Percentiles rank a stretch among this genome's conserved stretches.
phyloP scores from a whole-genome alignment of 2,797 vertebrate genomes.

The Melanogrammus aeglefinus region DNA sequence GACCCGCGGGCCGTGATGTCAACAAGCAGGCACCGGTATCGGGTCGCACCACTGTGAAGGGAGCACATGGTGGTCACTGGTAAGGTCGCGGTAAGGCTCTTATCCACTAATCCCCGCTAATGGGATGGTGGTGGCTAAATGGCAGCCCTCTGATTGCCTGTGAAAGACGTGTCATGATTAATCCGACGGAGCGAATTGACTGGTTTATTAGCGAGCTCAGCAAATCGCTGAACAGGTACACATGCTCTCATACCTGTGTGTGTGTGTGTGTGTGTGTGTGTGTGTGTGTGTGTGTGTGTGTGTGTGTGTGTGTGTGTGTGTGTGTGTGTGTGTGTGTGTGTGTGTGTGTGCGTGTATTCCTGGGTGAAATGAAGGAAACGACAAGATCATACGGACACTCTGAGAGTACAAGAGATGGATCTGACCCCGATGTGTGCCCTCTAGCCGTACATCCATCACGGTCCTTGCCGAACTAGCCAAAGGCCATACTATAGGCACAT shows the following conservation, averaged over 20 bases:
- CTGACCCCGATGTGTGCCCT: background rate
- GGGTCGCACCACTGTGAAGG: constrained; percentile 28
- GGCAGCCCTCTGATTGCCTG: constrained; percentile 46
- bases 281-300: background rate
- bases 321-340: too few relatives aligned
- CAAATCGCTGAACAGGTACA: background rate
- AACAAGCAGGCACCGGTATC: constrained; percentile 9
- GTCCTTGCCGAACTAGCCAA: background rate
- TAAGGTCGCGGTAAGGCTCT: constrained; percentile 63
- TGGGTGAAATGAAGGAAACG: background rate
- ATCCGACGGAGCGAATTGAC: constrained; percentile 34
- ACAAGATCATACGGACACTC: background rate
- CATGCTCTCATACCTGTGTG: background rate
- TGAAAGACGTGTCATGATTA: constrained; percentile 42
- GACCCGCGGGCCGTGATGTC: constrained; percentile 10
- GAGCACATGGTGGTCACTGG: constrained; percentile 45
- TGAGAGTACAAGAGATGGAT: background rate
- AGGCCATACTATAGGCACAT: background rate
- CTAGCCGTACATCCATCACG: background rate
- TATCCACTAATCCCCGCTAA: constrained; percentile 72
- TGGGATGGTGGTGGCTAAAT: constrained; percentile 61
- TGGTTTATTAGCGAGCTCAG: background rate
- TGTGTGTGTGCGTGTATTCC: background rate
- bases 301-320: too few relatives aligned
- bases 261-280: too few relatives aligned